A percentile compares a stretch with the other conserved stretches of the same genome.
Evolutionary conservation across 2,888 invertebrate genomes (phyloP).

Genomic region (Ectropis crepuscularia): DNA sequence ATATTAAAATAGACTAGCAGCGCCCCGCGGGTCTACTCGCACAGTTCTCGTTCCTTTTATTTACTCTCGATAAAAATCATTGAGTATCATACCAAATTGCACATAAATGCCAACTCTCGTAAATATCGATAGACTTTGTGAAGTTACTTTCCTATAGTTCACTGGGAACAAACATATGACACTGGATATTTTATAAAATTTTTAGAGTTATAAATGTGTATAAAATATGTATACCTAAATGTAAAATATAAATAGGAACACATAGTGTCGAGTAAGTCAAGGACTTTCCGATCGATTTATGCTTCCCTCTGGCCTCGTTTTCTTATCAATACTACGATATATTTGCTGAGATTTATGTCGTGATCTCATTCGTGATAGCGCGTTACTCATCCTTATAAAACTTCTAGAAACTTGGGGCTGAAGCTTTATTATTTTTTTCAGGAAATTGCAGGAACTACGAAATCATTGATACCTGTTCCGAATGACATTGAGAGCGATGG

Average conservation of each 20-base stretch:
- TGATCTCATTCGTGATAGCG: constrained; percentile 1
- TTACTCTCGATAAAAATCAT: too few species aligned
- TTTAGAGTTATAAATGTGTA: too few species aligned
- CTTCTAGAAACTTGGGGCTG: not conserved
- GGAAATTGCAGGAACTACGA: constrained; percentile 70
- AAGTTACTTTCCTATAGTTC: too few species aligned
- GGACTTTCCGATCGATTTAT: constrained; percentile 45
- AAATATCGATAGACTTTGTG: too few species aligned
- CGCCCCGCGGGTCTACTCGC: too few species aligned
- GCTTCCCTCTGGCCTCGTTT: constrained; percentile 49
- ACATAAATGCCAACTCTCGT: too few species aligned
- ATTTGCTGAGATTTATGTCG: constrained; percentile 35
- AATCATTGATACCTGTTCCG: constrained; percentile 59
- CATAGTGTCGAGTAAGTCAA: constrained; percentile 52
- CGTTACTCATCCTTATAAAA: not conserved
- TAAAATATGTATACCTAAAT: constrained; percentile 2
- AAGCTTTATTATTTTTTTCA: constrained; percentile 43
- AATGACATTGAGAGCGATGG: constrained; percentile 80
- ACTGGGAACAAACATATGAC: too few species aligned
- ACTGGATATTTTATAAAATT: too few species aligned
- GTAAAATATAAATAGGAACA: not conserved
- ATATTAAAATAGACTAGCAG: too few species aligned
- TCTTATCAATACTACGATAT: constrained; percentile 48
- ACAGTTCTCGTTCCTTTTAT: too few species aligned
- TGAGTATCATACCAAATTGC: too few species aligned